These are phyloP conservation scores for Psettodes erumei DNA, from an alignment of 2,113 vertebrate species.

Conservation along the genomic window DNA sequence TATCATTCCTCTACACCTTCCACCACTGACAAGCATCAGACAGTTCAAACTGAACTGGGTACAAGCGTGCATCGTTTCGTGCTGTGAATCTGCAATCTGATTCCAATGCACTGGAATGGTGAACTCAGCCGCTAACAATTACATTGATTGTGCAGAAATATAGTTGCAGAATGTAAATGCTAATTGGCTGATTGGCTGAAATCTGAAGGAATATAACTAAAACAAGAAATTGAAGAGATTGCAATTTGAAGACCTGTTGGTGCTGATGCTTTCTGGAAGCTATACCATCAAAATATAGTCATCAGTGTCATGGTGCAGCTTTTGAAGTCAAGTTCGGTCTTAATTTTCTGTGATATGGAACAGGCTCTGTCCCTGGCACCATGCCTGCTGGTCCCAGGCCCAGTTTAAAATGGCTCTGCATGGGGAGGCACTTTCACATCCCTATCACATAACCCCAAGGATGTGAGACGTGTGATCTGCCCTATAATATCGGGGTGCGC, in stretches of 20 bases:
- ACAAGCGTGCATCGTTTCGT: too few relatives aligned
- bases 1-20: too few relatives aligned
- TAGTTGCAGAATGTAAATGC: too few relatives aligned
- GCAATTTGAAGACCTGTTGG: not conserved
- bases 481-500: not conserved
- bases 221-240: not conserved
- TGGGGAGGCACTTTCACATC: constrained; percentile 30
- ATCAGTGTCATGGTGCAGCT: not conserved
- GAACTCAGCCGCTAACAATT: too few relatives aligned
- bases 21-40: too few relatives aligned
- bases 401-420: constrained; percentile 50
- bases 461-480: not conserved
- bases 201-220: not conserved
- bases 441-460: not conserved
- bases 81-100: too few relatives aligned
- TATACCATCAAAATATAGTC: not conserved
- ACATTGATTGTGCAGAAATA: too few relatives aligned
- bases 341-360: constrained; percentile 38
- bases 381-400: constrained; percentile 50
- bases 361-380: constrained; percentile 47
- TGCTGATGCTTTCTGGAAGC: not conserved
- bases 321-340: constrained; percentile 21
- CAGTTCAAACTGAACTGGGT: too few relatives aligned
- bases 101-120: too few relatives aligned
- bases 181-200: not conserved